Base-by-base conservation (phyloP, 2,797 vertebrate genomes). In the Moxostoma hubbsi region DNA sequence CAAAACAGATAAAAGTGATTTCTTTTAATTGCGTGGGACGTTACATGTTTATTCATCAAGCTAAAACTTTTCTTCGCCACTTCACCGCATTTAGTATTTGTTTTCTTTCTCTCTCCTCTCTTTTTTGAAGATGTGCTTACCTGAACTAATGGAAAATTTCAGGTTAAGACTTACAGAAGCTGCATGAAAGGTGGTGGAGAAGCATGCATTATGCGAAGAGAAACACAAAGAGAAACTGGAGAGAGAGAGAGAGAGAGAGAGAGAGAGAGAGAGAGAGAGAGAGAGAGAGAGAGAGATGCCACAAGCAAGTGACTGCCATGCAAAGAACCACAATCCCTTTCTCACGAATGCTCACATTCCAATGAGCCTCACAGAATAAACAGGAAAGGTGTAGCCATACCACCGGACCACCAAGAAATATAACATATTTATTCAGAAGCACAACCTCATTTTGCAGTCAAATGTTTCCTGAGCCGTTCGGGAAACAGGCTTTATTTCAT, bases 51-150 rank as follows among this genome's bases (percentile, higher is more conserved):
- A 57, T 53, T 57, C 46, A 7, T 65, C 36, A n/a, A 58, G 10
- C 51, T 7, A 61, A 12, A 43, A 59, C 15, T 71, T 77, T 72
- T 65, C 54, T 18, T 18, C 18, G 18, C 18, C 18, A 18, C 1
- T 46, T 76, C 67, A 62, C n/a, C 79, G 46, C 18, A 18, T 18
- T 18, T 18, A 18, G 18, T 18, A 18, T 74, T 74, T 73, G 65
- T n/a, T 75, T 64, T 74, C 82, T 71, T 73, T 45, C 43, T 65
- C 49, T 11, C 49, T 82, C 83, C 11, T 47, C 16, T 73, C 74
- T 80, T 86, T 86, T 92, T 92, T 92, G 89, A 92, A 91, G 88
- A 87, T 85, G 86, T 87, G 89, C 88, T 92, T 91, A 90, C 86
- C 75, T 70, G 71, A 92, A 91, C 86, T 89, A 87, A 90, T 85